Conservation (phyloP, 2,888 invertebrate genomes). For the Zootermopsis nevadensis region DNA sequence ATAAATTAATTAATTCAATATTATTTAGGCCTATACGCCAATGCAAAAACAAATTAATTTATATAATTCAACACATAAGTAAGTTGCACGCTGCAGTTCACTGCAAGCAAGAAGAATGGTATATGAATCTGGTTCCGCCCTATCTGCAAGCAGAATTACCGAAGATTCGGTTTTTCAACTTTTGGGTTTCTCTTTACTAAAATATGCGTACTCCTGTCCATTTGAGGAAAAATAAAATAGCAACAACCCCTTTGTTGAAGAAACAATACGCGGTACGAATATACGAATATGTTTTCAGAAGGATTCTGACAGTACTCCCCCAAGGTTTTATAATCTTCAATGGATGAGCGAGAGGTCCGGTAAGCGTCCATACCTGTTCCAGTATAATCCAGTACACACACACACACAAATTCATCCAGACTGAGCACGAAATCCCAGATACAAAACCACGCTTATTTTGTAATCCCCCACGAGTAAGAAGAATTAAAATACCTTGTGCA, state of each 20-base stretch:
- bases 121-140: too few relatives aligned
- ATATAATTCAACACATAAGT: too few relatives aligned
- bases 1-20: too few relatives aligned
- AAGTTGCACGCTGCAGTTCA: too few relatives aligned
- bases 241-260: neutral
- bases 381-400: neutral
- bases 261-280: neutral
- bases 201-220: too few relatives aligned
- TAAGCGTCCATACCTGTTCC: neutral
- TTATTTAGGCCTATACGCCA: too few relatives aligned
- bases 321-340: constrained; percentile 24
- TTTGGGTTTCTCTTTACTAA: too few relatives aligned
- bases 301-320: neutral
- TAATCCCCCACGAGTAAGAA: neutral
- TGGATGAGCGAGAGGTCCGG: neutral
- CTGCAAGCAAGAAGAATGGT: too few relatives aligned
- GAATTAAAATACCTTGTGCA: neutral
- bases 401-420: neutral
- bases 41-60: too few relatives aligned
- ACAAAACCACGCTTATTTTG: neutral
- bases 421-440: neutral
- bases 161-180: too few relatives aligned
- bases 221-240: too few relatives aligned
- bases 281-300: neutral
- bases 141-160: too few relatives aligned